phyloP scores from a whole-genome alignment of 2,113 vertebrate genomes.

The Gallinago paraguaiae region DNA sequence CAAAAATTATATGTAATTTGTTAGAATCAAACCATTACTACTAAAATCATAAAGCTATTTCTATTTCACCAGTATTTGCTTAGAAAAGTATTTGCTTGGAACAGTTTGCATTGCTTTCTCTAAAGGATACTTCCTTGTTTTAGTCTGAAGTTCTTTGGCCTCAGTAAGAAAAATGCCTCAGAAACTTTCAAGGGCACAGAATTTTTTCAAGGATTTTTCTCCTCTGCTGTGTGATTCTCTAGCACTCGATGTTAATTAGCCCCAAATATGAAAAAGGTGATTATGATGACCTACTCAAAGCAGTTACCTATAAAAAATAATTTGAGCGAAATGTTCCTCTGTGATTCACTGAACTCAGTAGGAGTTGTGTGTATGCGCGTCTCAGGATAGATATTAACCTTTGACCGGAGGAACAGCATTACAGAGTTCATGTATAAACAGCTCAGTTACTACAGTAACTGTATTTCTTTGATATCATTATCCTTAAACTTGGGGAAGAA shows the following conservation, averaged over 20 bases:
- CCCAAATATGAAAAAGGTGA: constrained; percentile 28
- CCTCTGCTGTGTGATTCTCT: background rate
- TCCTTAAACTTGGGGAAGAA: background rate
- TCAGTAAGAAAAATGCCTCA: background rate
- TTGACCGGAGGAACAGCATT: background rate
- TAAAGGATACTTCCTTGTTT: background rate
- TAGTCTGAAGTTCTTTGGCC: background rate
- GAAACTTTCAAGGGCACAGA: background rate
- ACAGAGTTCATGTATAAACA: background rate
- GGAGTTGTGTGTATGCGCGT: background rate
- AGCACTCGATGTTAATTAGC: constrained; percentile 13
- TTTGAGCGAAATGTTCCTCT: background rate
- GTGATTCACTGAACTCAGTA: constrained; percentile 11
- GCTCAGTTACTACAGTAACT: constrained; percentile 9
- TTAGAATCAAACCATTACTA: background rate
- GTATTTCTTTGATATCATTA: background rate
- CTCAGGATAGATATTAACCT: constrained; percentile 30
- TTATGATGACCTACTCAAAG: constrained; percentile 20
- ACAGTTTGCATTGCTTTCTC: background rate
- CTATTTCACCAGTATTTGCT: background rate
- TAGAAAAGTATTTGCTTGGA: background rate
- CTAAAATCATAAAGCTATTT: background rate
- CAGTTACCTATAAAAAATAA: constrained; percentile 4
- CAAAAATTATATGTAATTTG: background rate
- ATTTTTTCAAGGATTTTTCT: background rate